These are phyloP conservation scores for Elachura formosa DNA, from an alignment of 2,113 vertebrate species.

Conservation along the genomic window DNA sequence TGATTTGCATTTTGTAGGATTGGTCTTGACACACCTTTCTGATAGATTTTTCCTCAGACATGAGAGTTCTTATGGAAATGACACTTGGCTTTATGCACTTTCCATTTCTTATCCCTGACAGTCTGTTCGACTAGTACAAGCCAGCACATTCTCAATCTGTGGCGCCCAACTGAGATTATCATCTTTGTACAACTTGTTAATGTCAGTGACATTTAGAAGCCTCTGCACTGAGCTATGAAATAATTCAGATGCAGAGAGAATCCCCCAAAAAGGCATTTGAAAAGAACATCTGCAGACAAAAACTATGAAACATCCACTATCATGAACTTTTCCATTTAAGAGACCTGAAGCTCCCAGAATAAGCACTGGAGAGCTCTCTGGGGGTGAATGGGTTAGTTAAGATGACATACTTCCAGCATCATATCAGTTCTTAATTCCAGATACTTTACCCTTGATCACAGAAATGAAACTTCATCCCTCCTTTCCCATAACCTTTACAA, in stretches of 20 bases:
- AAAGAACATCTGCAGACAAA: neutral
- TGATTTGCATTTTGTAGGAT: constrained; percentile 36
- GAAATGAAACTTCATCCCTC: neutral
- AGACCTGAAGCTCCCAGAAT: neutral
- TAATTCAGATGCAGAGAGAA: constrained; percentile 36
- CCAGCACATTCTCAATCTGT: neutral
- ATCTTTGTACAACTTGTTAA: constrained; percentile 53
- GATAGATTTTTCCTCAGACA: constrained; percentile 14
- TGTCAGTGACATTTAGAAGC: constrained; percentile 56
- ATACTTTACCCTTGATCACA: neutral
- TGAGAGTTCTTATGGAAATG: constrained; percentile 30
- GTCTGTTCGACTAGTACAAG: neutral
- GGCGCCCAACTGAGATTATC: constrained; percentile 19
- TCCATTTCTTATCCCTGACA: constrained; percentile 28
- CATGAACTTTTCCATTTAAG: neutral
- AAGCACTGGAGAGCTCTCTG: neutral
- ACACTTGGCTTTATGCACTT: constrained; percentile 43
- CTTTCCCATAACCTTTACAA: neutral
- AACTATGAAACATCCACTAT: neutral
- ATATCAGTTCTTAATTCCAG: neutral
- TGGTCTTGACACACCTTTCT: constrained; percentile 26
- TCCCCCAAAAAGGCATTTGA: neutral
- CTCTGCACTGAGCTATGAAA: constrained; percentile 23
- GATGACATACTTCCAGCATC: neutral
- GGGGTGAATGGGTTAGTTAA: neutral